Conservation (phyloP, 23 tunicate genomes). For the Pegea sp. region DNA sequence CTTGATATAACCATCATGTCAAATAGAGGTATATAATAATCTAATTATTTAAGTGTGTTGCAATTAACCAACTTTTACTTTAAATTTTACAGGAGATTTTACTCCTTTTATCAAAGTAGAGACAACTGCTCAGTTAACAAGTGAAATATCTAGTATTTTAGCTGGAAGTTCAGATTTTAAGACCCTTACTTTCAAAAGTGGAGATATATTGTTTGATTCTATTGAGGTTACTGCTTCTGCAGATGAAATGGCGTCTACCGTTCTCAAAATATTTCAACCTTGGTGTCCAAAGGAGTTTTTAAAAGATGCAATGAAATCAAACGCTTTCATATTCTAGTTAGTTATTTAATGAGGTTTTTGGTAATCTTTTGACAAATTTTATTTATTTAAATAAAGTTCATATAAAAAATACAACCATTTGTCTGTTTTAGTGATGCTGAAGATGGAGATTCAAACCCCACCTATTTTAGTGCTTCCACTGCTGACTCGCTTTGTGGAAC, state of each 20-base stretch:
- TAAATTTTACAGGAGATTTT: too few relatives aligned
- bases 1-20: neutral
- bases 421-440: neutral
- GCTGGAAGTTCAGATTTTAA: conserved; percentile 12
- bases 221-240: conserved; percentile 17
- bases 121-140: too few relatives aligned
- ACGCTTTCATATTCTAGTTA: conserved; percentile 8
- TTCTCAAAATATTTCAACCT: conserved; percentile 24
- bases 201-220: conserved; percentile 11
- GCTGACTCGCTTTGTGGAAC: conserved; percentile 35
- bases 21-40: neutral
- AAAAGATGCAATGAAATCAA: conserved; percentile 1
- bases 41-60: neutral
- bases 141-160: too few relatives aligned
- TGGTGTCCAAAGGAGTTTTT: conserved; percentile 29
- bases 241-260: conserved; percentile 12
- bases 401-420: too few relatives aligned
- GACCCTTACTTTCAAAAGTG: conserved; percentile 12
- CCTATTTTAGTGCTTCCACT: conserved; percentile 1
- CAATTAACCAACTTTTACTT: too few relatives aligned
- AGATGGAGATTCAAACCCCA: conserved; percentile 6
- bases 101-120: too few relatives aligned
- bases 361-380: neutral
- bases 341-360: neutral
- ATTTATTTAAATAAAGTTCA: too few relatives aligned